Evolutionary conservation across 37 sponge, comb jelly and placozoan species (phyloP), one percentile per base, ranked within the genome.

Genomic region (Hormiphora californensis): DNA sequence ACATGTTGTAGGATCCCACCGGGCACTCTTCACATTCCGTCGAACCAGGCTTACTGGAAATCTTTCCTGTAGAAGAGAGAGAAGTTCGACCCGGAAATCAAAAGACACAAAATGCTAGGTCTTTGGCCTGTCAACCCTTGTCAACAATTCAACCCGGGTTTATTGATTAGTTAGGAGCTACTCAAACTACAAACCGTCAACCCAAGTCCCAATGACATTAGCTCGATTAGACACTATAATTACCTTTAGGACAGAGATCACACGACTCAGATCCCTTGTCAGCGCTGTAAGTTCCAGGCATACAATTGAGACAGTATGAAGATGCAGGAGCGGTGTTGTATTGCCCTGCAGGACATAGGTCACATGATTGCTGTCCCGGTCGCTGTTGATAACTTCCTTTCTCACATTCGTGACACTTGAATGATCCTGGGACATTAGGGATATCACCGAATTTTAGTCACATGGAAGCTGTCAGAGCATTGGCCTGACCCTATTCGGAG

Each of bases 1-100:
- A n/a, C 46, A 41, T 43, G 81, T 40, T 73, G 81, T 73, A 73
- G 1, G 81, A 43, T 27, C 81, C 81, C 22, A 36, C 25, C 4
- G 81, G 46, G 43, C 81, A 73, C 44, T 32, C 36, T n/a, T 73
- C 46, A 41, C 81, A 73, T 3, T n/a, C 8, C 1, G 44, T 43
- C 41, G 32, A 22, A 23, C 81, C 81, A n/a, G 38, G 21, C 9
- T 0, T 40, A 9, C 28, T 19, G 38, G 81, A n/a, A 41, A 25
- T 43, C 30, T 30, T 57, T 57, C 61, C 61, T 57, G 23, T 21
- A 15, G 61, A 4, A 30, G n/a, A 4, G 27, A 4, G 27, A 57
- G n/a, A 15, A 57, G 15, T 49, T 15, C 15, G n/a, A n/a, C n/a
- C n/a, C n/a, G n/a, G n/a, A n/a, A n/a, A n/a, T n/a, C n/a, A n/a